Evolutionary conservation across 2,797 vertebrate species (phyloP).

Genomic region (Molossus molossus): DNA sequence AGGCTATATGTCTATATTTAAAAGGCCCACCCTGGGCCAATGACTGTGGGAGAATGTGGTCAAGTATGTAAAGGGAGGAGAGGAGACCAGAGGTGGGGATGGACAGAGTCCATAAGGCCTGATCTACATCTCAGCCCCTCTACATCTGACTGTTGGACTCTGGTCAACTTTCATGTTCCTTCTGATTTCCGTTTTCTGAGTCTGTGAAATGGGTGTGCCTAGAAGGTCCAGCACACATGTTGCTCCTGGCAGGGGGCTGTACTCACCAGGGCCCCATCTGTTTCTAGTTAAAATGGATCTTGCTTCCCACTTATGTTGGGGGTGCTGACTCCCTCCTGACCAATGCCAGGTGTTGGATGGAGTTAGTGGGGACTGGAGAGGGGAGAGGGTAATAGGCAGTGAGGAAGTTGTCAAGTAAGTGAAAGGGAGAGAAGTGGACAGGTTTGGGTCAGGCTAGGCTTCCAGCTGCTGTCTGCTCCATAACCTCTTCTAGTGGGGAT

Average conservation of each 20-base stretch:
- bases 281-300: conserved; percentile 39
- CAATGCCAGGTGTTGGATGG: neutral
- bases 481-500: neutral
- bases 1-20: neutral
- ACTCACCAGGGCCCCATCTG: neutral
- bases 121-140: neutral
- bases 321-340: conserved; percentile 8
- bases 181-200: conserved; percentile 31
- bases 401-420: conserved; percentile 36
- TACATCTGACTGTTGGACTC: neutral
- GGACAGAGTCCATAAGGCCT: neutral
- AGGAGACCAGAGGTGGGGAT: neutral
- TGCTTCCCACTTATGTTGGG: neutral
- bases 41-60: neutral
- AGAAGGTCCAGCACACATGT: neutral
- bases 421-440: conserved; percentile 26
- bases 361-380: neutral
- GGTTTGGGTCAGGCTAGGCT: conserved; percentile 11
- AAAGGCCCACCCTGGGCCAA: neutral
- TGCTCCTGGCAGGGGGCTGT: conserved; percentile 9
- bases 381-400: neutral
- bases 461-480: neutral
- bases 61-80: neutral
- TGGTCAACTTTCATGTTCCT: neutral
- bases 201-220: conserved; percentile 25